These are phyloP conservation scores for Nannoperca obscura DNA, from an alignment of 2,797 vertebrate species.

Conservation along the genomic window DNA sequence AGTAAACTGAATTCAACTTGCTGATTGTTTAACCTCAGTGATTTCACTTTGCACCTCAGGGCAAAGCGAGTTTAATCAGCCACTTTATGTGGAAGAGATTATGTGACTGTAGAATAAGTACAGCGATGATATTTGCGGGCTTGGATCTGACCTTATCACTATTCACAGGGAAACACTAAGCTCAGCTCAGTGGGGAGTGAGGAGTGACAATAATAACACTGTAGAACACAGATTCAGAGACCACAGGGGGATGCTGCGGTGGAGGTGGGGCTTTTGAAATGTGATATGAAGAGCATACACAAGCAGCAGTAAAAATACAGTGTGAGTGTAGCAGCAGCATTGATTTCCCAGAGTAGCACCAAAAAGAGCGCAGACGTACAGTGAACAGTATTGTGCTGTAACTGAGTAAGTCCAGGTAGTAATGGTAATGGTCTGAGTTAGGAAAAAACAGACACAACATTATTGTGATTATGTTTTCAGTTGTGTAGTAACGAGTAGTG, in stretches of 20 bases:
- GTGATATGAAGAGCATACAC: background rate
- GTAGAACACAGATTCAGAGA: constrained; percentile 1
- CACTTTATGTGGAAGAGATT: constrained; percentile 24
- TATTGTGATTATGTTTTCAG: too few relatives aligned
- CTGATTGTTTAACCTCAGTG: constrained; percentile 41
- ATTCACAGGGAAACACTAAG: background rate
- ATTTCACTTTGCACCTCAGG: constrained; percentile 13
- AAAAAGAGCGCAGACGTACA: background rate
- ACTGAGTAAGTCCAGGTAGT: too few relatives aligned
- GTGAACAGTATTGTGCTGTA: background rate
- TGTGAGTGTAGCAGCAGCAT: background rate
- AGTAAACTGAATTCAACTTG: constrained; percentile 28
- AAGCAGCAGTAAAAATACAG: background rate
- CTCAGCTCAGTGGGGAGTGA: constrained; percentile 4
- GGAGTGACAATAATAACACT: background rate
- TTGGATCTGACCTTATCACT: background rate
- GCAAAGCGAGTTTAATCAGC: constrained; percentile 8
- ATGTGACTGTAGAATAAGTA: constrained; percentile 8
- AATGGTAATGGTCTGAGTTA: background rate
- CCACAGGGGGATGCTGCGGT: background rate
- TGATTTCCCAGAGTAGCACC: background rate
- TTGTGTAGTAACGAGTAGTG: too few relatives aligned
- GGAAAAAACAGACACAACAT: background rate
- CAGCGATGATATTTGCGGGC: background rate
- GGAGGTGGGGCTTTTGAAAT: background rate